Conservation (phyloP, 1,140 invertebrate genomes). For the Luehdorfia chinensis region DNA sequence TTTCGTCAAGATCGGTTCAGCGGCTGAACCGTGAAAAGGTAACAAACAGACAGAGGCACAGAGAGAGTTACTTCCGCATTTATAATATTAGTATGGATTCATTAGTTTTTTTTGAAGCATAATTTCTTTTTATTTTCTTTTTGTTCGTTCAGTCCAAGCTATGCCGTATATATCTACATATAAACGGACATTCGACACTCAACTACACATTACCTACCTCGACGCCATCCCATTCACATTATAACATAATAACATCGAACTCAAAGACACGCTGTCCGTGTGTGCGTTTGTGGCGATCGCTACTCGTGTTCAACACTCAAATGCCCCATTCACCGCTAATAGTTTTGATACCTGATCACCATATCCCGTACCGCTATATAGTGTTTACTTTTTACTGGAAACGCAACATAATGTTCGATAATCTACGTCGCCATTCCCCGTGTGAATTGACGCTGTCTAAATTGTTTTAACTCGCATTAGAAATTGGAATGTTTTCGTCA, state of each 20-base stretch:
- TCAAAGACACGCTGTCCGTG: neutral
- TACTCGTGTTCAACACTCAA: conserved; percentile 3
- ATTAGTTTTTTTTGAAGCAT: too few relatives aligned
- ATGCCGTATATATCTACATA: too few relatives aligned
- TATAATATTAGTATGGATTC: too few relatives aligned
- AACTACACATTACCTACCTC: too few relatives aligned
- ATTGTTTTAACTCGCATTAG: too few relatives aligned
- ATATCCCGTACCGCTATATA: conserved; percentile 59
- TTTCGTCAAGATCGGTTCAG: too few relatives aligned
- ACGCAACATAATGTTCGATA: conserved; percentile 43
- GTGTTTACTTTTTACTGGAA: conserved; percentile 63
- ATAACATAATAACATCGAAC: conserved; percentile 12
- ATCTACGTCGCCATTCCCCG: conserved; percentile 9
- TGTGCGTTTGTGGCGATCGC: neutral
- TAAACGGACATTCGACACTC: too few relatives aligned
- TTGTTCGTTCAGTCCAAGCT: too few relatives aligned
- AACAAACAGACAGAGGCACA: too few relatives aligned
- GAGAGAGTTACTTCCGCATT: too few relatives aligned
- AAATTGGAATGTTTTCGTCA: conserved; percentile 11
- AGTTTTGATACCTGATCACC: conserved; percentile 63
- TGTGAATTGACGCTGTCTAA: conserved; percentile 5
- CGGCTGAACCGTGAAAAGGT: too few relatives aligned
- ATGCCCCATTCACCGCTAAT: conserved; percentile 32
- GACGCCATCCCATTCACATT: conserved; percentile 11
- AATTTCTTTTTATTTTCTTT: too few relatives aligned